Conservation (phyloP, 1,140 invertebrate species). For the Hycleus cichorii region DNA sequence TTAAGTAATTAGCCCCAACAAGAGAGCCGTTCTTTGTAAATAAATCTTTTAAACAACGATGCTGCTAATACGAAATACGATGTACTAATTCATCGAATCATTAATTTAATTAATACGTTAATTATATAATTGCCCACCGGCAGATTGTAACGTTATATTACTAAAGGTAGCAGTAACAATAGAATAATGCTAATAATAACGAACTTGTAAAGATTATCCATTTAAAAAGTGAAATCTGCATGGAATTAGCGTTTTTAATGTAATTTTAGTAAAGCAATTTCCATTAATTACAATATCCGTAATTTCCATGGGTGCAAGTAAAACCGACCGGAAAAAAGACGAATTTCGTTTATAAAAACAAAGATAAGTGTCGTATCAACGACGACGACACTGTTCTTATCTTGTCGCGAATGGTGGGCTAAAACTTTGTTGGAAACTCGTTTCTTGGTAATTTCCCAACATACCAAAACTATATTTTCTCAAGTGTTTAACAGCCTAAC, state of each 20-base stretch:
- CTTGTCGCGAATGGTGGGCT: constrained; percentile 7
- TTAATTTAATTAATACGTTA: background rate
- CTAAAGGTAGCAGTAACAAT: background rate
- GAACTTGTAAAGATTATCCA: background rate
- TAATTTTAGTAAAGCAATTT: constrained; percentile 16
- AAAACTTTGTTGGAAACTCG: constrained; percentile 28
- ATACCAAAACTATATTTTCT: constrained; percentile 27
- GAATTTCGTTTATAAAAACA: constrained; percentile 9
- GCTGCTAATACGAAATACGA: background rate
- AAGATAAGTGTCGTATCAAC: constrained; percentile 13
- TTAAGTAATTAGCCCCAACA: background rate
- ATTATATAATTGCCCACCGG: background rate
- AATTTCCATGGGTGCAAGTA: constrained; percentile 11
- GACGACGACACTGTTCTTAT: constrained; percentile 6
- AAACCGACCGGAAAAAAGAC: background rate
- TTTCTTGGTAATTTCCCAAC: constrained; percentile 28
- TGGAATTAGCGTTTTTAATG: constrained; percentile 17
- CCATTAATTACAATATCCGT: constrained; percentile 23
- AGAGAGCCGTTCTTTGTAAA: too few relatives aligned
- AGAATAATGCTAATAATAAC: background rate
- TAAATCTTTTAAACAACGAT: background rate
- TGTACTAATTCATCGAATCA: background rate
- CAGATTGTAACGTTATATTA: background rate
- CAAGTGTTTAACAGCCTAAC: constrained; percentile 25
- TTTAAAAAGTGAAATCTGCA: constrained; percentile 18